Percentiles rank a stretch among this genome's conserved stretches.
phyloP scores from a whole-genome alignment of 1,140 invertebrate species.

The Bombyx mori region DNA sequence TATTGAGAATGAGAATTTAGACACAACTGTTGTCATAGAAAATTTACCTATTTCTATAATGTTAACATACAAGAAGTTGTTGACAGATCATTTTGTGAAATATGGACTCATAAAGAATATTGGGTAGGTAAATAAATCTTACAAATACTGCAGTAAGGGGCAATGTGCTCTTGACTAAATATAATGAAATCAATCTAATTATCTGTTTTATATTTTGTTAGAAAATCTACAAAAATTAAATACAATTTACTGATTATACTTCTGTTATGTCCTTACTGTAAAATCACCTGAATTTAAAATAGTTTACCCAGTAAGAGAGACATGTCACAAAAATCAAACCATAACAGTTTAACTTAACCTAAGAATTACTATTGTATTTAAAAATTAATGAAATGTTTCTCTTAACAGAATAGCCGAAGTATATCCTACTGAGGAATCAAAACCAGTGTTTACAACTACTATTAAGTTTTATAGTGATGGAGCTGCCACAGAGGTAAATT shows the following conservation, averaged over 20 bases:
- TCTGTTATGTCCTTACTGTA: too few species aligned
- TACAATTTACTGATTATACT: too few species aligned
- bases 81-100: constrained; percentile 43
- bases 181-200: too few species aligned
- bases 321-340: too few species aligned
- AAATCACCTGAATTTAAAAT: too few species aligned
- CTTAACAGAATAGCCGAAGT: constrained; percentile 47
- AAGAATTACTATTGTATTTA: too few species aligned
- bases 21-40: constrained; percentile 37
- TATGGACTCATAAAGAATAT: constrained; percentile 42
- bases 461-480: constrained; percentile 39
- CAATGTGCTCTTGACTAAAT: background rate
- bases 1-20: constrained; percentile 14
- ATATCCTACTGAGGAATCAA: constrained; percentile 37
- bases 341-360: too few species aligned
- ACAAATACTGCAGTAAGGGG: too few species aligned
- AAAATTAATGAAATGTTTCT: constrained; percentile 1
- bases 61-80: constrained; percentile 37
- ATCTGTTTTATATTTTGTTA: too few species aligned
- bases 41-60: constrained; percentile 44
- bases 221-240: too few species aligned
- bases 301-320: too few species aligned
- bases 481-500: constrained; percentile 35
- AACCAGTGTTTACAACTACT: constrained; percentile 47
- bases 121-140: constrained; percentile 28